These are phyloP conservation scores for Pogonophryne albipinna DNA, from an alignment of 2,797 vertebrate genomes.

Conservation along the genomic window DNA sequence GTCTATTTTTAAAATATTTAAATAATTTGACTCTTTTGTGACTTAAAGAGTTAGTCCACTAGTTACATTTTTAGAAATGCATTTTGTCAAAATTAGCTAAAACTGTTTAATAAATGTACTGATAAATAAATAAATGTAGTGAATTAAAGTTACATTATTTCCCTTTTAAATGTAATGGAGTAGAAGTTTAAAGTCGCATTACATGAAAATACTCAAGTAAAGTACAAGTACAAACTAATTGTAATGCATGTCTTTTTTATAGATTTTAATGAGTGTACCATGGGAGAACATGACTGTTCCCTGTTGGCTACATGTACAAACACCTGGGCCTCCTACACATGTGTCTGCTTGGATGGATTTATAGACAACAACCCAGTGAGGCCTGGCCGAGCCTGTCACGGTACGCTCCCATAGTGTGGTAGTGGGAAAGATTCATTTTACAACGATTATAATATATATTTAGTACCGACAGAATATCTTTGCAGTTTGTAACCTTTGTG, in stretches of 20 bases:
- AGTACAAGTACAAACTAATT: too few relatives aligned
- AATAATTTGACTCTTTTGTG: too few relatives aligned
- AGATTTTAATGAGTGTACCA: conserved; percentile 88
- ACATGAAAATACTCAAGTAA: too few relatives aligned
- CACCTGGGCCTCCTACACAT: conserved; percentile 85
- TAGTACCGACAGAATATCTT: background rate
- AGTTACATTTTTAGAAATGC: too few relatives aligned
- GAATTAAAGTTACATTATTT: too few relatives aligned
- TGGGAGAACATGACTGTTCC: conserved; percentile 84
- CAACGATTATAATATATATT: background rate
- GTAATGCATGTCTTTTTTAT: conserved; percentile 14
- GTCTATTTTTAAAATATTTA: too few relatives aligned
- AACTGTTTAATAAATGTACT: too few relatives aligned
- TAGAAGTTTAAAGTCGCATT: too few relatives aligned
- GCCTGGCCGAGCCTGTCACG: conserved; percentile 86
- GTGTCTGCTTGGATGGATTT: conserved; percentile 80
- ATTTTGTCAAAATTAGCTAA: too few relatives aligned
- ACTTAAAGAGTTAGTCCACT: too few relatives aligned
- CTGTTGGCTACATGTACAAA: conserved; percentile 81
- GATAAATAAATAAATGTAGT: too few relatives aligned
- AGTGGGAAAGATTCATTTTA: background rate
- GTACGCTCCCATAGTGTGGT: conserved; percentile 60
- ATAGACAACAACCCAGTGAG: conserved; percentile 69
- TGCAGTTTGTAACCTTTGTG: conserved; percentile 19
- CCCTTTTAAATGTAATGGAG: too few relatives aligned